A percentile compares a stretch with the other conserved stretches of the same genome.
Evolutionary conservation across 2,888 invertebrate species (phyloP).

Genomic region (Mycalesis mineus): DNA sequence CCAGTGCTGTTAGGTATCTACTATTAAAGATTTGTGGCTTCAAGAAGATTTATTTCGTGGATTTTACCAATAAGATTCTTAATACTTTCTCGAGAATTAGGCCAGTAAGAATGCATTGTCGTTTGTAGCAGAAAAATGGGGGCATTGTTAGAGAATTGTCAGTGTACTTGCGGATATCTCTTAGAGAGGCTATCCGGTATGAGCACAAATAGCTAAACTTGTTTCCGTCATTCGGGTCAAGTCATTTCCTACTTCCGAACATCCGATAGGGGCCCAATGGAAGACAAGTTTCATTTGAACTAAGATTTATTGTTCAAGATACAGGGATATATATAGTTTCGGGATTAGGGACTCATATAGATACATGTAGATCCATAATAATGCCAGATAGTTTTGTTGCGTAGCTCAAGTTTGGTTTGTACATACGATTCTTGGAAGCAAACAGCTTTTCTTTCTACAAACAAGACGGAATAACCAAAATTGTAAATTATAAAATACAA

Average conservation of each 20-base stretch:
- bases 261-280: constrained; percentile 41
- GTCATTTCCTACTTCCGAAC: constrained; percentile 52
- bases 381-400: too few relatives aligned
- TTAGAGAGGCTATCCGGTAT: constrained; percentile 47
- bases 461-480: too few relatives aligned
- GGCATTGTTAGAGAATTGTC: constrained; percentile 35
- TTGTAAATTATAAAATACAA: too few relatives aligned
- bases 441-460: too few relatives aligned
- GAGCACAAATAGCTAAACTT: constrained; percentile 51
- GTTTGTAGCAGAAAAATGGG: constrained; percentile 18
- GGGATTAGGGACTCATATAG: too few relatives aligned
- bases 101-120: constrained; percentile 7
- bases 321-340: too few relatives aligned
- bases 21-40: too few relatives aligned
- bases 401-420: too few relatives aligned
- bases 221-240: constrained; percentile 55
- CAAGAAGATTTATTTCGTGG: neutral
- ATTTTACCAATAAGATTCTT: neutral
- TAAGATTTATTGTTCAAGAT: constrained; percentile 14
- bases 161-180: constrained; percentile 41
- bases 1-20: too few relatives aligned
- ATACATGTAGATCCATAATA: too few relatives aligned
- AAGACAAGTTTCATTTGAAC: constrained; percentile 27
- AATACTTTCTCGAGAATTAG: neutral
- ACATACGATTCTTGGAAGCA: too few relatives aligned